Evolutionary conservation across 2,797 vertebrate species (phyloP).

Genomic region (Dendrocincla fuliginosa): DNA sequence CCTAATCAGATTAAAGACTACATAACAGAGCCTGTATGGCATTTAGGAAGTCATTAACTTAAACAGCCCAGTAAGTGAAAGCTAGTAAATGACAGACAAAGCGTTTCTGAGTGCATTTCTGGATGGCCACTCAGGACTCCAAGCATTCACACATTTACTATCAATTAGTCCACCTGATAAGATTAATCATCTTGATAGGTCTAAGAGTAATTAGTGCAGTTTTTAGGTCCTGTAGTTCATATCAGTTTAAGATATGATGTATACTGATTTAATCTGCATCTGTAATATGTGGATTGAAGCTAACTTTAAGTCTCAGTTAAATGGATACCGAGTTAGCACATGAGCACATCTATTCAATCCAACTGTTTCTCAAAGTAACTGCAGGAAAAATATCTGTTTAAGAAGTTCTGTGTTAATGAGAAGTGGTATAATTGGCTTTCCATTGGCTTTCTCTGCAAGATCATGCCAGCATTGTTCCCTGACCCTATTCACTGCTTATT

Average conservation of each 20-base stretch:
- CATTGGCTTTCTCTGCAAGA: neutral
- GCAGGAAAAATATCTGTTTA: neutral
- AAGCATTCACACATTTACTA: neutral
- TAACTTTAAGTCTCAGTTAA: neutral
- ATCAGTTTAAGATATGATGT: neutral
- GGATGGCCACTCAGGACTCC: neutral
- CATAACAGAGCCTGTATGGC: neutral
- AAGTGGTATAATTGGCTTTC: neutral
- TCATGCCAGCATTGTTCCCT: too few relatives aligned
- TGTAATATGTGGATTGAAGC: neutral
- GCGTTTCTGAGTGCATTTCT: neutral
- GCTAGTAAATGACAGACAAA: neutral
- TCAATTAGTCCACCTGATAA: neutral
- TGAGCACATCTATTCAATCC: neutral
- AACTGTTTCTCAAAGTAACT: neutral
- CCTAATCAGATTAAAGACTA: constrained; percentile 20
- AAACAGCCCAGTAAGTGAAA: neutral
- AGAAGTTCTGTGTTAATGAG: neutral
- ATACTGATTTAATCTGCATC: neutral
- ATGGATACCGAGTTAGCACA: neutral
- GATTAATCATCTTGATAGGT: neutral
- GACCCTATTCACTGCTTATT: neutral
- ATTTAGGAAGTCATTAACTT: neutral
- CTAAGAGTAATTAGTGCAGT: neutral
- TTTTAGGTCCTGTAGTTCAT: neutral